Conservation (phyloP, 64 coral and sea anemone genomes). For the Orbicella faveolata region DNA sequence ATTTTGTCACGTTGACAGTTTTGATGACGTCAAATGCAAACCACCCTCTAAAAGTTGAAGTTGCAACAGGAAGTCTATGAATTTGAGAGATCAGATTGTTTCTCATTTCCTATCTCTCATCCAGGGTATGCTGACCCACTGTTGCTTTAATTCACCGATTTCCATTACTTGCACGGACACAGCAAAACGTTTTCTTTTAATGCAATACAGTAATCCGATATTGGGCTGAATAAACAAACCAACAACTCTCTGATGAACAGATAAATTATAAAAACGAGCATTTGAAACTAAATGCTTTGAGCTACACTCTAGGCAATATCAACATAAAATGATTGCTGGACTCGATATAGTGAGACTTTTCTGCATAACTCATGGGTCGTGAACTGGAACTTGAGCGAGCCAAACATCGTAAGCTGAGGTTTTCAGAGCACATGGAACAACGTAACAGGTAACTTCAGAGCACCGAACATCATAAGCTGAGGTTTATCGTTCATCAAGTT, state of each 20-base stretch:
- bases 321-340: background rate
- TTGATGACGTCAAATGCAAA: background rate
- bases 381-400: conserved; percentile 13
- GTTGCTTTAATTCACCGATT: background rate
- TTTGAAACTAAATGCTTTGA: background rate
- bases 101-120: background rate
- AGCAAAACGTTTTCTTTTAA: conserved; percentile 42
- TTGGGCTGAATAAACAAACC: background rate
- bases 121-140: background rate
- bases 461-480: conserved; percentile 40
- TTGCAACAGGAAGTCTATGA: background rate
- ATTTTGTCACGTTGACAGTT: no score
- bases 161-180: conserved; percentile 39
- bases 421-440: conserved; percentile 30
- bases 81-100: background rate
- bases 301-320: background rate
- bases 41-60: background rate
- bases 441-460: conserved; percentile 12
- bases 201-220: background rate
- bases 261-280: background rate
- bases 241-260: background rate
- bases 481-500: conserved; percentile 16
- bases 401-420: conserved; percentile 34
- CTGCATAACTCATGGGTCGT: conserved; percentile 1
- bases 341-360: background rate